These are phyloP conservation scores for Speoplatyrhinus poulsoni DNA, from an alignment of 2,113 vertebrate genomes.

Conservation along the genomic window DNA sequence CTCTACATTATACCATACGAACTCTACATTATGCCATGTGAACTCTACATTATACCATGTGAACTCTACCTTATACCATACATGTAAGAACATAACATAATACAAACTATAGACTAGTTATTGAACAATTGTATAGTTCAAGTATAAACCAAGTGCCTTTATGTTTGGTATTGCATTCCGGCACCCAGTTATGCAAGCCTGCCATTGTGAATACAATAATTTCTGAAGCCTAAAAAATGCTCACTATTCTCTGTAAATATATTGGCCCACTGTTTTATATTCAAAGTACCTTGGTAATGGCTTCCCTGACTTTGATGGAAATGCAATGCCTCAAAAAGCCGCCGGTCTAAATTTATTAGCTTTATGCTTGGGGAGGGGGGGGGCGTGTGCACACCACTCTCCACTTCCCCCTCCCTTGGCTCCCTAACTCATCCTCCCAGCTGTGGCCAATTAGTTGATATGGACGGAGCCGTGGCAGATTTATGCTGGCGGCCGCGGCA, in stretches of 20 bases:
- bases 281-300: slow-evolving; percentile 25
- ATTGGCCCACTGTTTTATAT: slow-evolving; percentile 19
- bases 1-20: no score
- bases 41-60: no score
- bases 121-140: not conserved
- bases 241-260: slow-evolving; percentile 19
- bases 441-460: slow-evolving; percentile 59
- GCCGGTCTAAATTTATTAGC: slow-evolving; percentile 52
- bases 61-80: no score
- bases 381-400: slow-evolving; percentile 12
- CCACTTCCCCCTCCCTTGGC: slow-evolving; percentile 19
- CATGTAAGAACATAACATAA: no score
- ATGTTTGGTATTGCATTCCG: not conserved
- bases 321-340: slow-evolving; percentile 33
- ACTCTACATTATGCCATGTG: no score
- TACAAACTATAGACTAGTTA: no score
- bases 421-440: slow-evolving; percentile 45
- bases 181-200: not conserved
- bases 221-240: slow-evolving; percentile 4
- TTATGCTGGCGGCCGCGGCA: slow-evolving; percentile 39
- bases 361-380: slow-evolving; percentile 17
- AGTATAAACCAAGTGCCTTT: not conserved
- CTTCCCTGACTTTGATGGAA: slow-evolving; percentile 52
- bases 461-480: slow-evolving; percentile 56
- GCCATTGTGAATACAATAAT: slow-evolving; percentile 2